Evolutionary conservation across 2,888 invertebrate genomes (phyloP), one percentile per base, ranked within the genome.

Genomic region (Notodonta ziczac): DNA sequence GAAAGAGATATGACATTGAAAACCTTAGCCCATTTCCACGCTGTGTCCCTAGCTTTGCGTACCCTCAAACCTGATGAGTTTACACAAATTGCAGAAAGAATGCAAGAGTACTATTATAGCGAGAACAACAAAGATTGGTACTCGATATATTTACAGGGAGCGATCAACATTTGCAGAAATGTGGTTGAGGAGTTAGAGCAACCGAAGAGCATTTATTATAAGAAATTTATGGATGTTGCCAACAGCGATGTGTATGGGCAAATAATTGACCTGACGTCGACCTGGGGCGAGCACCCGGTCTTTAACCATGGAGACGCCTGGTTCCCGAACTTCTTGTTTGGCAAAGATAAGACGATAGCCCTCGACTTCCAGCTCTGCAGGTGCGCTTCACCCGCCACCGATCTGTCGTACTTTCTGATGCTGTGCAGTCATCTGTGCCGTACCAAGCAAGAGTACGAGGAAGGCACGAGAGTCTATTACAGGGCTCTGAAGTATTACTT

Each of bases 291-390:
- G 14, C 65, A 82, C 53, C 69, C 80, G 4, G 84, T 84, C 0
- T 63, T 88, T 0, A 82, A 80, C 57, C 88, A 89, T 46, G 89
- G 88, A 3, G 89, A 89, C 60, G 81, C 84, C 4, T 88, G 88
- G 88, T 74, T 76, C 55, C 70, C 80, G 0, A 88, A 89, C 57
- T 88, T 88, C 58, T 65, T 88, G n/a, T 73, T 66, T 60, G 81
- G 79, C 0, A 70, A 76, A 52, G 67, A 81, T 3, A 78, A 73
- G 61, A 77, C 76, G 7, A 77, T 85, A 0, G 77, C 76, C 0
- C 79, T 88, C 39, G 89, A 89, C 62, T 89, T 87, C 60, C 87
- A 88, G 71, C 6, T 84, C n/a, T 46, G 80, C 24, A 77, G 88
- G 58, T 83, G 81, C 62, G 63, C 81, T 0, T 87, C 88, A 2